phyloP scores from a whole-genome alignment of 2,888 invertebrate genomes.

The Troilus luridus region DNA sequence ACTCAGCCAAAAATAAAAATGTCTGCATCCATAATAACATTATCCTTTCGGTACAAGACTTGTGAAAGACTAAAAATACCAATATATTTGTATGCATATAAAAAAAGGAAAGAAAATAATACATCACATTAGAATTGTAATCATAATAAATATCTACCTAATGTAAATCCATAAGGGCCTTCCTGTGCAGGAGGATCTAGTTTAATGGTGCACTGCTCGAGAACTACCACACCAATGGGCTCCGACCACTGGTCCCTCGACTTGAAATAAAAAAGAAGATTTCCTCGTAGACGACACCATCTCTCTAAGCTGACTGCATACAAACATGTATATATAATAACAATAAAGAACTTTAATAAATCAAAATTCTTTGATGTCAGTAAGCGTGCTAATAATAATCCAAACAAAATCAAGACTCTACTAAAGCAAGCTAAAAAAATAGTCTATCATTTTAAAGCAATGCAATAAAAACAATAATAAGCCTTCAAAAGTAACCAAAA shows the following conservation, averaged over 20 bases:
- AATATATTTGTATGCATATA: neutral
- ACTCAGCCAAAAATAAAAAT: too few species aligned
- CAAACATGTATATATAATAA: neutral
- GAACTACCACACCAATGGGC: constrained; percentile 88
- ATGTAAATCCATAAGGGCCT: constrained; percentile 84
- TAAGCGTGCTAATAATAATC: constrained; percentile 15
- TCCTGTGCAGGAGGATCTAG: constrained; percentile 76
- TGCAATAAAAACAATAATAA: constrained; percentile 11
- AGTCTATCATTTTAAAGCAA: constrained; percentile 33
- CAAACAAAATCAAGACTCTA: neutral
- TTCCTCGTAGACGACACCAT: constrained; percentile 94
- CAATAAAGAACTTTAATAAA: neutral
- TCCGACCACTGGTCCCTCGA: constrained; percentile 90
- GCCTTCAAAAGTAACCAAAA: constrained; percentile 15
- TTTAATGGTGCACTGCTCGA: constrained; percentile 88
- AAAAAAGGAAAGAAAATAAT: neutral
- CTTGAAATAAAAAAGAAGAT: constrained; percentile 93
- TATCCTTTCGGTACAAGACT: too few species aligned
- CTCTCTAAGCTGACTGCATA: constrained; percentile 80
- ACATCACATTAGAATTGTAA: neutral
- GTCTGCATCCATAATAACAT: neutral
- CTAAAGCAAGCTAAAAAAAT: constrained; percentile 29
- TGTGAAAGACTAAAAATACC: neutral
- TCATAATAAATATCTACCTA: constrained; percentile 74
- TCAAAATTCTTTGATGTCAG: neutral